Evolutionary conservation across 2,797 vertebrate genomes (phyloP).

Genomic region (Amniataba percoides): DNA sequence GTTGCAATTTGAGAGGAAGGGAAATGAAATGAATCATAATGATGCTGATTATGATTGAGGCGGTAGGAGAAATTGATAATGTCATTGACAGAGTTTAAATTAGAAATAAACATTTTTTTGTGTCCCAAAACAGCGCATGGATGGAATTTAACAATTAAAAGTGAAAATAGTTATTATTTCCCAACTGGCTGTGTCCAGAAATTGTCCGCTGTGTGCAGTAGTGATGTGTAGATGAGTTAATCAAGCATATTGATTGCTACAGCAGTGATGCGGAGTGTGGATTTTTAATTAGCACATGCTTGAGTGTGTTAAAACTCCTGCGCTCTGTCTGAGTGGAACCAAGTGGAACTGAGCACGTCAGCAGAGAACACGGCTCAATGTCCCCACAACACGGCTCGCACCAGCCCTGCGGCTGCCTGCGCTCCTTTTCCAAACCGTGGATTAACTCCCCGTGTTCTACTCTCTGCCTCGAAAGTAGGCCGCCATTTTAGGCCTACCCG

Average conservation of each 20-base stretch:
- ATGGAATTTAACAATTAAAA: slow-evolving; percentile 12
- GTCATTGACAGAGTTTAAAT: background rate
- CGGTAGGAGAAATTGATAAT: background rate
- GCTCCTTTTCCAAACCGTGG: slow-evolving; percentile 39
- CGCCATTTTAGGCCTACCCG: slow-evolving; percentile 69
- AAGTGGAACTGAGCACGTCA: slow-evolving; percentile 80
- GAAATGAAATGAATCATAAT: slow-evolving; percentile 40
- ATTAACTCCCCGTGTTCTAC: slow-evolving; percentile 50
- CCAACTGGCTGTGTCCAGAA: slow-evolving; percentile 25
- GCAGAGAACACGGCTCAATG: slow-evolving; percentile 55
- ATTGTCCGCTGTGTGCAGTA: slow-evolving; percentile 37
- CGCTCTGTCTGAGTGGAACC: slow-evolving; percentile 80
- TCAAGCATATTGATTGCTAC: slow-evolving; percentile 83
- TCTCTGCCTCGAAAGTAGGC: slow-evolving; percentile 42
- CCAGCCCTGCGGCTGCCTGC: slow-evolving; percentile 19
- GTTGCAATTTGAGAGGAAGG: slow-evolving; percentile 38
- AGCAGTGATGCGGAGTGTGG: slow-evolving; percentile 75
- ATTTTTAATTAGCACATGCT: slow-evolving; percentile 86
- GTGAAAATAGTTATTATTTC: background rate
- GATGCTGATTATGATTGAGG: slow-evolving; percentile 19
- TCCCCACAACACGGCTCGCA: slow-evolving; percentile 21
- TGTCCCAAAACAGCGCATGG: background rate
- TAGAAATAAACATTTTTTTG: slow-evolving; percentile 6
- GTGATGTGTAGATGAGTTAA: slow-evolving; percentile 84
- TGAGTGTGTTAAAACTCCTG: slow-evolving; percentile 82